A percentile compares a stretch with the other conserved stretches of the same genome.
These are phyloP conservation scores for Tachycineta bicolor DNA, from an alignment of 2,113 vertebrate genomes.

Conservation along the genomic window DNA sequence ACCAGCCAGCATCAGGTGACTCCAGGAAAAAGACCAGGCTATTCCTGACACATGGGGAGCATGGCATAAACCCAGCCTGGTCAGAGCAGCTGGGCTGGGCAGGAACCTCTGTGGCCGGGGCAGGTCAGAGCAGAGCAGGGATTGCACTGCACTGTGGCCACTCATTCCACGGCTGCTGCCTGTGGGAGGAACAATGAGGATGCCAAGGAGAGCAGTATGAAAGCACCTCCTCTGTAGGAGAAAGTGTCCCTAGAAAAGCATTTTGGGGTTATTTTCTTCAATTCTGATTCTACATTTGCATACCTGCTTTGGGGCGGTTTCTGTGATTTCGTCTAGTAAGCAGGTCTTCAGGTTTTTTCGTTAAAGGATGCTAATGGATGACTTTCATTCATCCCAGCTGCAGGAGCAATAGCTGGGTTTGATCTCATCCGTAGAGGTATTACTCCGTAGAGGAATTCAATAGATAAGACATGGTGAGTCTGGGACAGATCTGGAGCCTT, in stretches of 20 bases:
- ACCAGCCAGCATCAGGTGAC: neutral
- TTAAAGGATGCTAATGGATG: neutral
- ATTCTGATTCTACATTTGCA: neutral
- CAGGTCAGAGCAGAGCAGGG: neutral
- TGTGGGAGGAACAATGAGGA: neutral
- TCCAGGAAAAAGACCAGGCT: neutral
- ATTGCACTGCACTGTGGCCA: neutral
- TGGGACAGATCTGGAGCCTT: neutral
- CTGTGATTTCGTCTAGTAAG: neutral
- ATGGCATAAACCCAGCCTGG: neutral
- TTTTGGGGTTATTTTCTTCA: neutral
- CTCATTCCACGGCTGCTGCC: neutral
- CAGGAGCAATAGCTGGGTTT: neutral
- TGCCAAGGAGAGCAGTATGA: neutral
- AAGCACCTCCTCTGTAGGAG: neutral
- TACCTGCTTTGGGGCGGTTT: neutral
- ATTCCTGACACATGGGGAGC: fast-evolving
- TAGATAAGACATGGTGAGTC: neutral
- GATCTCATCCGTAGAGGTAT: neutral
- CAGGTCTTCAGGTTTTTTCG: neutral
- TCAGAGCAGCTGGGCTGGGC: neutral
- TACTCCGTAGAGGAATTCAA: neutral
- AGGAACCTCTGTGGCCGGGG: neutral
- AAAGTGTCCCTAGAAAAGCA: neutral
- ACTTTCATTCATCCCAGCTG: neutral